Percentiles rank a stretch among this genome's conserved stretches.
Evolutionary conservation across 1,140 invertebrate species (phyloP).

Genomic region (Ostrea denselamellosa): DNA sequence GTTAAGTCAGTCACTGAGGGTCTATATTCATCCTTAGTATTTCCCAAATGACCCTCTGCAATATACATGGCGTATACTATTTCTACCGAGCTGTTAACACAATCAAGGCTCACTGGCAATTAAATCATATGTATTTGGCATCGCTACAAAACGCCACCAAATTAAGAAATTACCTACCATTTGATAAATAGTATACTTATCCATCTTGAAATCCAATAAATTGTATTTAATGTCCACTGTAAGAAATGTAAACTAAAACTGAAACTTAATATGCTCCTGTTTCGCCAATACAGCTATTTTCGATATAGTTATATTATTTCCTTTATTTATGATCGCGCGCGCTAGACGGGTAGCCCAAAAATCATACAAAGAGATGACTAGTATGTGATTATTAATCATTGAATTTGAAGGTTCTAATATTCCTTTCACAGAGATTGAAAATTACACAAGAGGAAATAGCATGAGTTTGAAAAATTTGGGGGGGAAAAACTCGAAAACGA

Average conservation of each 20-base stretch:
- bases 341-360: background rate
- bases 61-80: background rate
- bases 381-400: background rate
- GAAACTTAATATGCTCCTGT: background rate
- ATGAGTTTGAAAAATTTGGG: background rate
- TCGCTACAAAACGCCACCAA: background rate
- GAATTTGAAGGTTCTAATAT: background rate
- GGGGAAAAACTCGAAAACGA: background rate
- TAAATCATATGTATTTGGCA: background rate
- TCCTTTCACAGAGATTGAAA: background rate
- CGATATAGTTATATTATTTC: slow-evolving; percentile 21
- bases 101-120: background rate
- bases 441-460: background rate
- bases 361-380: background rate
- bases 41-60: background rate
- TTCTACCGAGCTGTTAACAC: background rate
- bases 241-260: slow-evolving; percentile 17
- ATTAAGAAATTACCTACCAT: slow-evolving; percentile 6
- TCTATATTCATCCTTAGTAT: background rate
- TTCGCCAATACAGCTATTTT: slow-evolving; percentile 29
- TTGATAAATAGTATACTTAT: slow-evolving; percentile 13
- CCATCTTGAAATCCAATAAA: slow-evolving; percentile 35
- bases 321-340: background rate
- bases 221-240: background rate
- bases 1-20: background rate